These are phyloP conservation scores for Heterodera carotae DNA, from an alignment of 1,140 invertebrate genomes.

Conservation along the genomic window DNA sequence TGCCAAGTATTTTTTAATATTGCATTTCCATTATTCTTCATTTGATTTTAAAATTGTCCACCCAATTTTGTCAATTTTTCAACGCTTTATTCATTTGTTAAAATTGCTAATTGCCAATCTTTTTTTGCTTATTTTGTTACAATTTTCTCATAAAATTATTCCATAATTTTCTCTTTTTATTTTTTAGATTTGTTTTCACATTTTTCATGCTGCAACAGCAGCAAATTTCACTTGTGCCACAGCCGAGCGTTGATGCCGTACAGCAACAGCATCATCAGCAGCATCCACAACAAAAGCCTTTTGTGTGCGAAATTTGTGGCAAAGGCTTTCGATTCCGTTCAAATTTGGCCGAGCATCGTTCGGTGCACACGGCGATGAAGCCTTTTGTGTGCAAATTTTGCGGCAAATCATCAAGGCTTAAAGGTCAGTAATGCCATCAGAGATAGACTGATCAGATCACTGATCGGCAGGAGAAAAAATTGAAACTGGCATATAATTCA, in stretches of 20 bases:
- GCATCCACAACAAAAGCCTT: slow-evolving; percentile 33
- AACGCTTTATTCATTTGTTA: too few relatives aligned
- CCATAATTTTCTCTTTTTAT: neutral
- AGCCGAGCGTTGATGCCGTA: neutral
- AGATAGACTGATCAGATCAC: too few relatives aligned
- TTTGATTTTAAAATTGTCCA: too few relatives aligned
- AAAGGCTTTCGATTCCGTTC: slow-evolving; percentile 66
- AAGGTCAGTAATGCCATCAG: slow-evolving; percentile 49
- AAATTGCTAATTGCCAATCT: too few relatives aligned
- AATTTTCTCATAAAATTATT: too few relatives aligned
- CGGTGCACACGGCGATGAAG: slow-evolving; percentile 62
- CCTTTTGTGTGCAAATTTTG: slow-evolving; percentile 65
- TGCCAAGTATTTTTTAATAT: too few relatives aligned
- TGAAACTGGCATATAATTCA: too few relatives aligned
- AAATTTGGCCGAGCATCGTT: slow-evolving; percentile 64
- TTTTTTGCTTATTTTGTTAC: too few relatives aligned
- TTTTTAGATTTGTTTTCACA: neutral
- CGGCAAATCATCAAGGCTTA: slow-evolving; percentile 59
- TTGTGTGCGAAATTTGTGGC: slow-evolving; percentile 65
- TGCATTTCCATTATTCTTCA: too few relatives aligned
- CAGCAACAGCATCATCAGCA: neutral
- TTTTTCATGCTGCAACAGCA: neutral
- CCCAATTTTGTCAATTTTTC: too few relatives aligned
- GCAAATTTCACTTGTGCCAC: neutral
- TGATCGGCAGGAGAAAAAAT: too few relatives aligned